Evolutionary conservation across 2,888 invertebrate genomes (phyloP).

Genomic region (Tinea semifulvella): DNA sequence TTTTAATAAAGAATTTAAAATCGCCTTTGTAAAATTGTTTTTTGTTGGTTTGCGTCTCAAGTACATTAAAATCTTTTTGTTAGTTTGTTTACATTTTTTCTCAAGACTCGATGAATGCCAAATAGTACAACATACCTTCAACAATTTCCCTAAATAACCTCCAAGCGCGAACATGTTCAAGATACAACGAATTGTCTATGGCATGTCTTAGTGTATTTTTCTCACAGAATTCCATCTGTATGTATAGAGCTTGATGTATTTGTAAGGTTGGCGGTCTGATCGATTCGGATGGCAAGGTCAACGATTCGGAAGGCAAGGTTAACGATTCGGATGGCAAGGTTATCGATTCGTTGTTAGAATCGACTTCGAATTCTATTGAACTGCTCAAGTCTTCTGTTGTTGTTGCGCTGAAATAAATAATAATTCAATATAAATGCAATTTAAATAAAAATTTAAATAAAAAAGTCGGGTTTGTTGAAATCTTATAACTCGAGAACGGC

Average conservation of each 20-base stretch:
- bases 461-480: no score
- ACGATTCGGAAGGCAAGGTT: constrained; percentile 40
- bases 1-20: not conserved
- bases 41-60: no score
- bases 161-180: constrained; percentile 86
- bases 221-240: constrained; percentile 99
- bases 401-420: constrained; percentile 39
- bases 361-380: constrained; percentile 70
- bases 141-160: constrained; percentile 94
- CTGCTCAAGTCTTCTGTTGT: constrained; percentile 57
- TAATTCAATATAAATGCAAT: no score
- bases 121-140: constrained; percentile 62
- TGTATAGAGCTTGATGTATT: constrained; percentile 78
- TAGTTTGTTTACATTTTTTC: no score
- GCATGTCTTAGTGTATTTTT: constrained; percentile 88
- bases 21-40: not conserved
- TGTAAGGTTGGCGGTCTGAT: constrained; percentile 28
- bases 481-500: no score
- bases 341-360: constrained; percentile 36
- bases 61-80: no score
- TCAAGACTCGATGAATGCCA: no score
- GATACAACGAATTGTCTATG: constrained; percentile 82
- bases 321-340: constrained; percentile 41
- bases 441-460: no score
- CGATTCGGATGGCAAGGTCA: constrained; percentile 28